Base-by-base conservation (phyloP, 2,888 invertebrate genomes). In the Papilio demoleus region DNA sequence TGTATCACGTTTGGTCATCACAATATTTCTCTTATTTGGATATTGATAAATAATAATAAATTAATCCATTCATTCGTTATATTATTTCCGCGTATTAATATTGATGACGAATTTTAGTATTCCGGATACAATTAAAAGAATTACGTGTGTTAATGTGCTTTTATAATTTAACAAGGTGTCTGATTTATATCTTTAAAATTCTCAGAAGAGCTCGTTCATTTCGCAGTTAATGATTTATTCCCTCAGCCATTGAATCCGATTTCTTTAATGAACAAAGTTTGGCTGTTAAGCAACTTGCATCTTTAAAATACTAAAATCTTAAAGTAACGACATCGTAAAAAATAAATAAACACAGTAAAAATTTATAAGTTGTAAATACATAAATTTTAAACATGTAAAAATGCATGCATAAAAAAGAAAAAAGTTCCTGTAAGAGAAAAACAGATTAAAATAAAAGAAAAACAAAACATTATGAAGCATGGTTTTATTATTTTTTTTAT, bases 391-490 rank as follows among this genome's bases (percentile, higher is more conserved):
- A n/a, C n/a, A n/a, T n/a, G n/a, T n/a, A 9, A 8, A 45, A 45
- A 42, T 19, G 42, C 42, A 45, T 45, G 24, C 24, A 11, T 12
- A 12, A 50, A 24, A 14, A 22, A 9, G 2, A 22, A 24, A 50
- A 50, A 14, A 24, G 2, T 24, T n/a, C 5, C 53, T 53, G 27
- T 27, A 53, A 27, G 22, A 22, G 27, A 53, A 27, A 2, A 53
- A 27, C 9, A n/a, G 1, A 22, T 47, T 47, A 53, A 50, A 53
- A n/a, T 53, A 53, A 53, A 53, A 53, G 27, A 53, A 53, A 24
- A 53, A 27, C 53, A 27, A 53, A 53, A 53, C 14, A 24, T 8
- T 14, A 14, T n/a, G n/a, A 27, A 27, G 24, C 27, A 14, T n/a
- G 6, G 1, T 27, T 53, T 53, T 53, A 53, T 53, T 53, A n/a